Base-by-base conservation (phyloP, 2,113 vertebrate species). In the Nothocercus nigrocapillus region DNA sequence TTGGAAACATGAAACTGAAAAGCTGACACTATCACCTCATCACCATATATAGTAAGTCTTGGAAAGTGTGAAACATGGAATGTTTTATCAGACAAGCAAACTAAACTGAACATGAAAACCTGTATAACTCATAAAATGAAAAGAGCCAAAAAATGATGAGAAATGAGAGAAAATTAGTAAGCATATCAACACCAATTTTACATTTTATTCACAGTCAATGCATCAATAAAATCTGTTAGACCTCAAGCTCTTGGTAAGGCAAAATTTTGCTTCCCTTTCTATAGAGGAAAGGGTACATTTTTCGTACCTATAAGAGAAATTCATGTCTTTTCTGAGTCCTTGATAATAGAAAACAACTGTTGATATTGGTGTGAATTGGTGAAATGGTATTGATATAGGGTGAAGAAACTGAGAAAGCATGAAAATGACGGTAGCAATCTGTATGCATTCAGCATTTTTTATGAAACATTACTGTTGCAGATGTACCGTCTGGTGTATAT, bases 1-100 rank as follows among this genome's bases (percentile, higher is more conserved):
- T 67, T 93, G 82, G 82, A 88, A 76, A 96, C 95, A 83, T 11
- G 1, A 68, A 72, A 49, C 22, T 83, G 79, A 79, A 90, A 85
- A 53, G 6, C 32, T 42, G 54, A 82, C 62, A 93, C 5, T 3
- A 14, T 78, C 67, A 95, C 45, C 62, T 40, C 53, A 82, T 84
- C 44, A 76, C 58, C 70, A 19, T 82, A 45, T 36, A 38, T 67
- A 42, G 7, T 10, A 74, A 3, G 15, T 34, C 38, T 63, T 61
- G 49, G 66, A 42, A 63, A 90, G 16, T 76, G 3, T 61, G 44
- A 79, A 85, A 73, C 1, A 3, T 24, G 30, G 9, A 61, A 85
- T 7, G 3, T 14, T 82, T 76, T 82, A 49, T 80, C 36, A 73
- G 75, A 36, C 34, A 78, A 30, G 13, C 2, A 56, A 83, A 83